Base-by-base conservation (phyloP, 1,140 invertebrate species). In the Drosophila mayri region DNA sequence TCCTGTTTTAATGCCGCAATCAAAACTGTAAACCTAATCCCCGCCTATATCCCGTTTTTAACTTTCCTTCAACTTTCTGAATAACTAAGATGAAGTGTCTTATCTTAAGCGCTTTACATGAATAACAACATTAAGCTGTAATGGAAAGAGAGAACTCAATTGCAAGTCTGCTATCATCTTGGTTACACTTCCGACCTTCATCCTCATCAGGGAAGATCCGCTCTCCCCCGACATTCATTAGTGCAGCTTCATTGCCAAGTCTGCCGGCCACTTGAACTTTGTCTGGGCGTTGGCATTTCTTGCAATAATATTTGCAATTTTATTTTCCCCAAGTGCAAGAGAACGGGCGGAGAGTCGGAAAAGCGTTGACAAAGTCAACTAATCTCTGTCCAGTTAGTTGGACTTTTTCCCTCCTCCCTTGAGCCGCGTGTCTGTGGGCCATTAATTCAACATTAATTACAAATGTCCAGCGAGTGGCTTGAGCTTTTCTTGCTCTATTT, bases 401-500 rank as follows among this genome's bases (percentile, higher is more conserved):
- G 46, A 32, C 32, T 38, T 44, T 41, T 35, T 0, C 25, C 18
- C n/a, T 43, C 41, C 40, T 40, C 20, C 46, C 46, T 16, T 12
- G 35, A 30, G 25, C 38, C 35, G 70, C 73, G 71, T 76, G 73
- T 66, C 46, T 58, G 11, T 7, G 55, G 54, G 43, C 28, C 73
- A 75, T 76, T 76, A 46, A 66, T 76, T 75, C 32, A 22, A 22
- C 72, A 59, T 75, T 76, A 76, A 76, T 76, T 76, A 59, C 61
- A 47, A 74, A 63, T 74, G 58, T 73, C 68, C 58, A 74, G 22
- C 44, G 52, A 71, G 64, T 37, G 16, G 41, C 20, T 16, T n/a
- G 20, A 70, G 50, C 54, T 30, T 60, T 71, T 49, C 44, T 73
- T 46, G 57, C 40, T 74, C 58, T 63, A 54, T 72, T 72, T 60